A percentile compares a stretch with the other conserved stretches of the same genome.
These are phyloP conservation scores for Clanis bilineata DNA, from an alignment of 2,888 invertebrate species.

Conservation along the genomic window DNA sequence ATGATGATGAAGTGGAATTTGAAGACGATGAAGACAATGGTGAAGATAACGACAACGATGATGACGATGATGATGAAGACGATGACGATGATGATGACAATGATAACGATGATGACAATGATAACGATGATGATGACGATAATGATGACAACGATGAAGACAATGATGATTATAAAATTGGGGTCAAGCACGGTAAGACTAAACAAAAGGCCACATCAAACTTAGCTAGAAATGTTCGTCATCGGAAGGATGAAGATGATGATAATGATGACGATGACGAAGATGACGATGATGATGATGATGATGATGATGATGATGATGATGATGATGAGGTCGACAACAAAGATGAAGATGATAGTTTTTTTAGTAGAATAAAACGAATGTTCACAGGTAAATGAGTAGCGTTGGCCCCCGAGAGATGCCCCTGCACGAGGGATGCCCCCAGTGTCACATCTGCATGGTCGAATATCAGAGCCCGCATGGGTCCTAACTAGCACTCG, in stretches of 20 bases:
- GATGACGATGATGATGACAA: conserved; percentile 57
- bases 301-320: conserved; percentile 72
- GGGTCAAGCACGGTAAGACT: conserved; percentile 44
- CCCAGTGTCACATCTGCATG: conserved; percentile 77
- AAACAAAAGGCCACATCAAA: background rate
- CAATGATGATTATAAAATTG: conserved; percentile 61
- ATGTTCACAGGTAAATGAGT: conserved; percentile 78
- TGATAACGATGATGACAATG: conserved; percentile 64
- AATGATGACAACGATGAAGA: conserved; percentile 61
- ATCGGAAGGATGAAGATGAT: conserved; percentile 36
- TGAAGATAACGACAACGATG: conserved; percentile 71
- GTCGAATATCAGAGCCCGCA: conserved; percentile 52
- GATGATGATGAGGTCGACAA: conserved; percentile 74
- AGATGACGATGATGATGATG: conserved; percentile 7
- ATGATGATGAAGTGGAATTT: conserved; percentile 53
- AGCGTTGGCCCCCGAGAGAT: conserved; percentile 63
- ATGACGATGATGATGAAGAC: conserved; percentile 66
- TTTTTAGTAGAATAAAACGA: conserved; percentile 77
- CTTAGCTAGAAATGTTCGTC: background rate
- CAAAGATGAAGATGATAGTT: conserved; percentile 73
- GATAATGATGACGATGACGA: conserved; percentile 11
- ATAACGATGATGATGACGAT: conserved; percentile 63
- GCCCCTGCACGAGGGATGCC: conserved; percentile 58
- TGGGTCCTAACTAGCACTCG: conserved; percentile 66
- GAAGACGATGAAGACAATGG: conserved; percentile 59